Percentiles rank a stretch among this genome's conserved stretches.
Conservation (phyloP, 2,113 vertebrate genomes). For the Hydrolagus affinis region DNA sequence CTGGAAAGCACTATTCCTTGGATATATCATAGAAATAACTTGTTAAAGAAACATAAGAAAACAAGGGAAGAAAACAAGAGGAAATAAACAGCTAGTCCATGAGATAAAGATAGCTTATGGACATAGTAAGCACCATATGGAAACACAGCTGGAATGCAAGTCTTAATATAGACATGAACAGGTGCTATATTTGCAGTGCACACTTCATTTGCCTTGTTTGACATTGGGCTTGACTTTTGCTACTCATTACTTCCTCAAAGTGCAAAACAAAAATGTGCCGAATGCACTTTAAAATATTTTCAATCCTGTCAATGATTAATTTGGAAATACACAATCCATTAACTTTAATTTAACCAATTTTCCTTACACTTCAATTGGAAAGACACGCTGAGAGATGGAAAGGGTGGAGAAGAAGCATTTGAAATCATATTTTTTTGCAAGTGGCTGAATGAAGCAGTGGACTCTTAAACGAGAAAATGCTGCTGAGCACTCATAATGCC, state of each 20-base stretch:
- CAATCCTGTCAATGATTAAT: not conserved
- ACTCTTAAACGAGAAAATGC: not conserved
- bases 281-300: not conserved
- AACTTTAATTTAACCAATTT: conserved; percentile 25
- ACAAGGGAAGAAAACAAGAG: not conserved
- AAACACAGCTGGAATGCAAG: conserved; percentile 26
- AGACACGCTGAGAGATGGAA: no score
- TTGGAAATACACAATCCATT: conserved; percentile 15
- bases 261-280: not conserved
- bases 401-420: not conserved
- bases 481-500: not conserved
- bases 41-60: not conserved
- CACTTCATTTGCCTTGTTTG: conserved; percentile 26
- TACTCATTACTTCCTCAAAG: conserved; percentile 17
- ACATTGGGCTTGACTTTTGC: conserved; percentile 28
- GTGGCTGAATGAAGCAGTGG: not conserved
- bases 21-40: not conserved
- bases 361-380: conserved; percentile 4
- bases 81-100: not conserved
- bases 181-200: not conserved
- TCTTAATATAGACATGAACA: conserved; percentile 30
- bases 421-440: not conserved
- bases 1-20: not conserved
- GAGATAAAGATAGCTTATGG: conserved; percentile 24
- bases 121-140: conserved; percentile 15